phyloP scores from a whole-genome alignment of 35 echinoderm and acorn worm genomes.

The Hemicentrotus pulcherrimus region DNA sequence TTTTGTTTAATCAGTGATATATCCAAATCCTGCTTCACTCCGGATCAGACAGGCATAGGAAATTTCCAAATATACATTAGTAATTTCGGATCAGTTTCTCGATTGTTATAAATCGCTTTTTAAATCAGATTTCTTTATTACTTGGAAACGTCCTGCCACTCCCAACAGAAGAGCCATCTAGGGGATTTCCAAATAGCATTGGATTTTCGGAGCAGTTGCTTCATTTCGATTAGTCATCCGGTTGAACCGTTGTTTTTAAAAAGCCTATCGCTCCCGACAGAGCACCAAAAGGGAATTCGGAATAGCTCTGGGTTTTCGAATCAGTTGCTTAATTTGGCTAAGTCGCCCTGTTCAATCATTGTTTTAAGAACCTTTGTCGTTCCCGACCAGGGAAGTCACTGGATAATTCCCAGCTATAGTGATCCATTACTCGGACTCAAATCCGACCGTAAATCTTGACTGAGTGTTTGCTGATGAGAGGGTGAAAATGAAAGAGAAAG shows the following conservation, averaged over 20 bases:
- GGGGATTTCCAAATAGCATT: too few species aligned
- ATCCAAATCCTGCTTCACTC: too few species aligned
- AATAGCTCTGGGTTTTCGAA: not conserved
- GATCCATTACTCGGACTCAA: not conserved
- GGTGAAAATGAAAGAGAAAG: not conserved
- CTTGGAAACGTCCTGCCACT: too few species aligned
- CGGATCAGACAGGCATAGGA: too few species aligned
- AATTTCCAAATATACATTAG: too few species aligned
- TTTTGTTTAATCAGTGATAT: too few species aligned
- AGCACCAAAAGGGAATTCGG: not conserved
- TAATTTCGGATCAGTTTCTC: too few species aligned
- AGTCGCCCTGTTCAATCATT: not conserved
- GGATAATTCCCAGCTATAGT: not conserved
- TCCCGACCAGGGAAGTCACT: not conserved
- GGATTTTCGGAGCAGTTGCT: too few species aligned
- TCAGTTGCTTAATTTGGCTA: not conserved
- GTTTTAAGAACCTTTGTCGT: not conserved
- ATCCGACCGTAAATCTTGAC: slow-evolving; percentile 19
- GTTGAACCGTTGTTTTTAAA: not conserved
- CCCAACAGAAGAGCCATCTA: too few species aligned
- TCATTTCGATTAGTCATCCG: too few species aligned
- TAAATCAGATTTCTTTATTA: too few species aligned
- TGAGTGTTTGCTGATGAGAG: slow-evolving; percentile 20
- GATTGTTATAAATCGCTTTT: too few species aligned
- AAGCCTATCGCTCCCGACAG: not conserved